A percentile compares a stretch with the other conserved stretches of the same genome.
Conservation (phyloP, 2,113 vertebrate genomes). For the Amazona vittata region DNA sequence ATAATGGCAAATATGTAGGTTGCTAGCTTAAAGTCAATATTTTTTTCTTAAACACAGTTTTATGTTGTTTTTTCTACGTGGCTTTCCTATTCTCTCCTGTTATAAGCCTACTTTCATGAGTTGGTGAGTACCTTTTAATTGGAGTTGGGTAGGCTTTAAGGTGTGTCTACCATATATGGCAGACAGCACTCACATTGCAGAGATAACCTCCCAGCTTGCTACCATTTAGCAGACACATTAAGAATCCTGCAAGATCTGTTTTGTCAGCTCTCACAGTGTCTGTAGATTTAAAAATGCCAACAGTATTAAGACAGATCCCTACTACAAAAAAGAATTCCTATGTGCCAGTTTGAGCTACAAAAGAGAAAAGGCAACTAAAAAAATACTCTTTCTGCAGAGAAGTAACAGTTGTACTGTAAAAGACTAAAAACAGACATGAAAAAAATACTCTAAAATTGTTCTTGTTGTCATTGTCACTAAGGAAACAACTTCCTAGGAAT, state of each 20-base stretch:
- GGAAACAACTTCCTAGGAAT: slow-evolving; percentile 33
- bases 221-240: background rate
- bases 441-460: slow-evolving; percentile 13
- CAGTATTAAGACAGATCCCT: background rate
- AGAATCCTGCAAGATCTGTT: background rate
- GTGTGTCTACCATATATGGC: rapidly evolving
- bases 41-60: background rate
- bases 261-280: background rate
- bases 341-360: background rate
- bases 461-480: slow-evolving; percentile 43
- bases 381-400: background rate
- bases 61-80: background rate
- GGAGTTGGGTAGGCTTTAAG: background rate
- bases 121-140: background rate
- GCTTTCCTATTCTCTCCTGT: background rate
- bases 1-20: background rate
- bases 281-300: background rate
- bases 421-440: background rate
- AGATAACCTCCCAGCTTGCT: background rate
- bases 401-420: background rate
- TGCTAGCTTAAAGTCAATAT: background rate
- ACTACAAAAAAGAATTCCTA: background rate
- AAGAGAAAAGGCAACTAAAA: background rate
- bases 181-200: background rate
- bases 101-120: background rate